Conservation (phyloP, 30 jellyfish, hydroid and myxozoan species). For the Hydra vulgaris region DNA sequence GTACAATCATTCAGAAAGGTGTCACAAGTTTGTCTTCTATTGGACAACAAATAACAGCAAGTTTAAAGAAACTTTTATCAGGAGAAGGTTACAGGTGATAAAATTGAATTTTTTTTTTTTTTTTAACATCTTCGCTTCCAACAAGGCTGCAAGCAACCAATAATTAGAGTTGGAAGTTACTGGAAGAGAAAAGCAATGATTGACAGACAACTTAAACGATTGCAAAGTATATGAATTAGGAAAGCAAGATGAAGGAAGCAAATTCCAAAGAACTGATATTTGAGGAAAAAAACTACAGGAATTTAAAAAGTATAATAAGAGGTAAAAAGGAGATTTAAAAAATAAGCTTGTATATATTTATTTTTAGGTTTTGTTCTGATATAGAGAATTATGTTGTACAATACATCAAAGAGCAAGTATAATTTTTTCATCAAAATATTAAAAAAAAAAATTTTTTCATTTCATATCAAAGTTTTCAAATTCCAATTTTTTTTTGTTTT, state of each 20-base stretch:
- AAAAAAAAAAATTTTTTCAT: too few species aligned
- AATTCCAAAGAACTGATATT: too few species aligned
- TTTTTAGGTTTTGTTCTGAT: slow-evolving; percentile 75
- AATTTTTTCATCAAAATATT: neutral
- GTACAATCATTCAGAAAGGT: slow-evolving; percentile 61
- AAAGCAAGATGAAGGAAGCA: too few species aligned
- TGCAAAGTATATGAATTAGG: too few species aligned
- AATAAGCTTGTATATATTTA: neutral
- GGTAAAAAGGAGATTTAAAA: neutral
- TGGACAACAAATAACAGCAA: slow-evolving; percentile 84
- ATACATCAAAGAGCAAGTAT: slow-evolving; percentile 75
- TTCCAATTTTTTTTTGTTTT: neutral
- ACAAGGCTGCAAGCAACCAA: too few species aligned
- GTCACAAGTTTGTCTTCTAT: slow-evolving; percentile 72
- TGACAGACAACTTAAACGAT: too few species aligned
- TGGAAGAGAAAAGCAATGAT: too few species aligned
- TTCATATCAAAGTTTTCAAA: too few species aligned
- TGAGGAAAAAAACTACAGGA: too few species aligned
- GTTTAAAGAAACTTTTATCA: slow-evolving; percentile 46
- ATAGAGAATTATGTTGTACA: slow-evolving; percentile 71
- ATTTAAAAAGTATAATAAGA: too few species aligned
- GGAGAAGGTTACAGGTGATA: slow-evolving; percentile 80
- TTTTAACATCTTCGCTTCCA: too few species aligned
- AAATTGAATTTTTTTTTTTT: neutral
- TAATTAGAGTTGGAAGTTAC: too few species aligned